Base-by-base conservation (phyloP, 2,113 vertebrate genomes). In the Heterotilapia buettikoferi region DNA sequence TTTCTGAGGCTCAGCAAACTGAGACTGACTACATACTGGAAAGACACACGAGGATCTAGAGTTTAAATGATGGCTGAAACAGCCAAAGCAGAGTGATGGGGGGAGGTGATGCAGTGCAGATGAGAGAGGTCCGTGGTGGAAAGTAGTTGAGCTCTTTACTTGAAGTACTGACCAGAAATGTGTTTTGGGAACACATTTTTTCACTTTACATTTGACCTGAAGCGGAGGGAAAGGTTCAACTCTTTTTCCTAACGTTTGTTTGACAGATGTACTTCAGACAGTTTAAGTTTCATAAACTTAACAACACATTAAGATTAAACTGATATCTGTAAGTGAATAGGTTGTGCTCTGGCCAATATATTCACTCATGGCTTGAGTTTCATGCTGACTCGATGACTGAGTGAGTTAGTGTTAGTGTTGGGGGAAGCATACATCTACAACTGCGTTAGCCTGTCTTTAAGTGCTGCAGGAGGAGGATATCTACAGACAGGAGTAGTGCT, bases 311-410 rank as follows among this genome's bases (percentile, higher is more conserved):
- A 78, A 78, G 6, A 50, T 50, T 78, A 19, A 31, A 78, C 4
- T 47, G 43, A 11, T 29, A 76, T 16, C 71, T 76, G 26, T 76
- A 76, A 47, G 40, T 47, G 40, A 47, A 47, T 29, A 29, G 5
- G 38, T 47, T 76, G 40, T 29, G 68, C 13, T 3, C 38, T 45
- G 68, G 8, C 68, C 31, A n/a, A 38, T 66, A 66, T 66, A 38
- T 66, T 66, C 61, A 66, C 85, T 90, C 81, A 63, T 73, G 91
- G 91, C 84, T 95, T 95, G n/a, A 88, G 91, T 96, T 95, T 95
- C 94, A 94, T 95, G 92, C 93, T 95, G 93, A 94, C 92, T 91
- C 24, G 1, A 73, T 83, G 83, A 50, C 24, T 21, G 79, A 33
- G 53, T 63, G 83, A 45, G 36, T 71, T 38, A 2, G 86, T 47